Evolutionary conservation across 2,113 vertebrate genomes (phyloP).

Genomic region (Rhizomys pruinosus): DNA sequence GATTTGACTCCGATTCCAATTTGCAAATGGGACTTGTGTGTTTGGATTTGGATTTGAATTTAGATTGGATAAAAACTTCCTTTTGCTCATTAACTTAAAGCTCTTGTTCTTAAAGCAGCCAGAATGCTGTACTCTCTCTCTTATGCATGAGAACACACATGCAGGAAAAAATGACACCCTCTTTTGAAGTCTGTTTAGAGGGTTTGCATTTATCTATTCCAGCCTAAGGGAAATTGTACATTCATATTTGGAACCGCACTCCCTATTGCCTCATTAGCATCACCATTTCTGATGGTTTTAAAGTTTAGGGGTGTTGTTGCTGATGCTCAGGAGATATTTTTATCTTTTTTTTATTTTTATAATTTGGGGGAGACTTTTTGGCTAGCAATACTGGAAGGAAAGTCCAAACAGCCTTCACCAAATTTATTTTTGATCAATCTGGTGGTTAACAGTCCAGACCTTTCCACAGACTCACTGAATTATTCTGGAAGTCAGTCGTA

Average conservation of each 20-base stretch:
- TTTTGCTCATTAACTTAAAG: constrained; percentile 36
- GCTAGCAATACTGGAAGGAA: background rate
- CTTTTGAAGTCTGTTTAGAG: background rate
- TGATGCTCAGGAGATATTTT: background rate
- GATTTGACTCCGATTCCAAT: constrained; percentile 56
- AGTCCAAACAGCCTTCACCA: background rate
- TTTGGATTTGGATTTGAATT: constrained; percentile 55
- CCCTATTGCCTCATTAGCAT: background rate
- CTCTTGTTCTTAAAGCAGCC: constrained; percentile 41
- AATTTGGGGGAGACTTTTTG: background rate
- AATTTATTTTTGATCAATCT: background rate
- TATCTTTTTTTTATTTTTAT: background rate
- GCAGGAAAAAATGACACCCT: background rate
- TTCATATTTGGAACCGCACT: background rate
- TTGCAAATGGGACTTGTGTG: constrained; percentile 32
- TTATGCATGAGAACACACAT: background rate
- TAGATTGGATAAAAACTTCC: constrained; percentile 29
- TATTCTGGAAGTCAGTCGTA: background rate
- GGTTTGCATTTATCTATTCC: background rate
- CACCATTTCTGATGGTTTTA: background rate
- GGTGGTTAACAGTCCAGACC: background rate
- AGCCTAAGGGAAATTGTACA: background rate
- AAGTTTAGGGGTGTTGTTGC: background rate
- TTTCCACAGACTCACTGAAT: background rate
- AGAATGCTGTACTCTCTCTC: background rate